These are phyloP conservation scores for Clavelina lepadiformis DNA, from an alignment of 23 tunicate genomes.

Conservation along the genomic window DNA sequence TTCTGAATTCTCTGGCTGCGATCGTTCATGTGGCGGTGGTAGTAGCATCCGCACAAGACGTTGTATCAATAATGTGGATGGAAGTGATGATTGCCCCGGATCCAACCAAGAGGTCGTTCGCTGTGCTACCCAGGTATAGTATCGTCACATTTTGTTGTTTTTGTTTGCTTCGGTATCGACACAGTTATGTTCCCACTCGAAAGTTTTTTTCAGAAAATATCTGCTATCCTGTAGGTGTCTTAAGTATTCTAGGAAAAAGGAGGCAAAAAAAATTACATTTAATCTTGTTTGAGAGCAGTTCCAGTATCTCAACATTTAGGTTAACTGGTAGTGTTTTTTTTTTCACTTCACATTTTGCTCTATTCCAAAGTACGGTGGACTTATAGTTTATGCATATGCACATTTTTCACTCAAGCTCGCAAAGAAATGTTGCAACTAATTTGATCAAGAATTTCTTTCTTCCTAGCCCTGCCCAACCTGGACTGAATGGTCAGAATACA, in stretches of 20 bases:
- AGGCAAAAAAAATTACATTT: not conserved
- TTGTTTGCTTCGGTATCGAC: not conserved
- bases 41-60: conserved; percentile 11
- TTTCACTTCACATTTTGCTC: not conserved
- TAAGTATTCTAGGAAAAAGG: not conserved
- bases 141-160: not conserved
- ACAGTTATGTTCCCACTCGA: too few species aligned
- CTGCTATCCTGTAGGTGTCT: too few species aligned
- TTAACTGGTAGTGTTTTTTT: not conserved
- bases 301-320: not conserved
- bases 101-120: conserved; percentile 10
- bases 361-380: too few species aligned
- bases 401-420: too few species aligned
- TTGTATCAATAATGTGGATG: conserved; percentile 37
- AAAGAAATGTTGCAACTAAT: too few species aligned
- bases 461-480: conserved; percentile 58
- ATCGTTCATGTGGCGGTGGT: conserved; percentile 42
- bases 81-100: conserved; percentile 47
- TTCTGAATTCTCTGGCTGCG: conserved; percentile 51
- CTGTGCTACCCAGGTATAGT: conserved; percentile 37
- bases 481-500: conserved; percentile 48
- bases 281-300: not conserved
- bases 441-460: not conserved
- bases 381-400: too few species aligned
- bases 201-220: too few species aligned